Conservation (phyloP, 2,888 invertebrate genomes). For the Tenthredo distinguenda region DNA sequence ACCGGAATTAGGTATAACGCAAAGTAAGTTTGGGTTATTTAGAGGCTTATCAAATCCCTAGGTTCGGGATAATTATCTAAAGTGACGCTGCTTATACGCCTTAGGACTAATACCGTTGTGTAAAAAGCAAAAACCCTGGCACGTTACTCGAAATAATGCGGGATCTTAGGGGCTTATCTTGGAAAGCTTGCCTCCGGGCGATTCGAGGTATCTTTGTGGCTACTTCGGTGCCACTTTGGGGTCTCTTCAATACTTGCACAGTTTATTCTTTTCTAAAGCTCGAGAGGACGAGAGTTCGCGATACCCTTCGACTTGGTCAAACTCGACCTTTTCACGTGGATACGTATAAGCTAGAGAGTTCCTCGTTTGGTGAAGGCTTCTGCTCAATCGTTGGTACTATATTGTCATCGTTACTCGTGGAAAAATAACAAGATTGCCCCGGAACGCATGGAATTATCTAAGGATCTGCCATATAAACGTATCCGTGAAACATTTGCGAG, state of each 20-base stretch:
- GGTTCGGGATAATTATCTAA: slow-evolving; percentile 30
- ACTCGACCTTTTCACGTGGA: slow-evolving; percentile 4
- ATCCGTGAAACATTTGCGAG: not conserved
- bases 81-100: slow-evolving; percentile 6
- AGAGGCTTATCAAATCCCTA: slow-evolving; percentile 40
- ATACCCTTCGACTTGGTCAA: slow-evolving; percentile 33
- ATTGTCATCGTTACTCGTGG: not conserved
- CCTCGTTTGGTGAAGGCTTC: not conserved
- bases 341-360: not conserved
- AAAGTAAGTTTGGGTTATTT: not conserved
- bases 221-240: slow-evolving; percentile 33
- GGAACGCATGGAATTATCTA: not conserved
- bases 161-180: slow-evolving; percentile 40
- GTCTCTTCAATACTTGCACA: slow-evolving; percentile 44
- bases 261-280: slow-evolving; percentile 39
- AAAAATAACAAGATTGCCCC: not conserved
- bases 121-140: slow-evolving; percentile 40
- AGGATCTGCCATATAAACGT: not conserved
- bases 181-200: slow-evolving; percentile 34
- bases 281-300: slow-evolving; percentile 11
- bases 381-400: not conserved
- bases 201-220: slow-evolving; percentile 40
- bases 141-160: slow-evolving; percentile 30
- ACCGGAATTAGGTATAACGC: not conserved
- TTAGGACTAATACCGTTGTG: slow-evolving; percentile 32